These are phyloP conservation scores for Darevskia mixta DNA, from an alignment of 2,797 vertebrate species.

Conservation along the genomic window DNA sequence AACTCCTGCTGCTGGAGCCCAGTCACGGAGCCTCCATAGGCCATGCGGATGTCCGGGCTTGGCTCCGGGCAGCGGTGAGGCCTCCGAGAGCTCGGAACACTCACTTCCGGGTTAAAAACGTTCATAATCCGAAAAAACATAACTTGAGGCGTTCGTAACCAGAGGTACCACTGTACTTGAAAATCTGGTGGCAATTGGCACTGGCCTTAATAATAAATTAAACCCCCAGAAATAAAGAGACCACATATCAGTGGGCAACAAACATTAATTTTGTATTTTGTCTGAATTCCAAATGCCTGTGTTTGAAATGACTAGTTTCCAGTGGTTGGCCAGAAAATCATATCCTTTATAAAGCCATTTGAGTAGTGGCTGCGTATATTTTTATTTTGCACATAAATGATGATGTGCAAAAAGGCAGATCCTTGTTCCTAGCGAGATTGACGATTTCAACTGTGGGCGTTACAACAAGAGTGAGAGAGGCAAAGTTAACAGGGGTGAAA, in stretches of 20 bases:
- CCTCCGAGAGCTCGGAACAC: no score
- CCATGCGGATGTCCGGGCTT: no score
- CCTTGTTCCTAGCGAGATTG: neutral
- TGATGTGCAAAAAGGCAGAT: neutral
- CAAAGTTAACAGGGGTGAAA: neutral
- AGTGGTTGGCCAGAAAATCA: neutral
- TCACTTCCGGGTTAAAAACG: no score
- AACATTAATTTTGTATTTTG: neutral
- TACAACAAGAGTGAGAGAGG: neutral
- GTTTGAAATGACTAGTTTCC: neutral
- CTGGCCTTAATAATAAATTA: neutral
- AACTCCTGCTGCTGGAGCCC: no score
- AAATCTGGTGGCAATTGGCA: neutral
- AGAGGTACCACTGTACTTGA: neutral
- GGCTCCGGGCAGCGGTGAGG: no score
- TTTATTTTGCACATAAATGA: neutral
- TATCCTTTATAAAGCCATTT: neutral
- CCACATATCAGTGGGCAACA: neutral
- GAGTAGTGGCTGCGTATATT: no score
- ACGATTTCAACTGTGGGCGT: neutral
- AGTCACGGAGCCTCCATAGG: no score
- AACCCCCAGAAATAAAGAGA: neutral
- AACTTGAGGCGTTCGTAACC: no score
- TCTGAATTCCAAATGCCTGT: slow-evolving; percentile 1
- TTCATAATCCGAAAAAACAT: no score